Evolutionary conservation across 2,113 vertebrate genomes (phyloP), one percentile per base, ranked within the genome.

Genomic region (Oceanodroma tethys): DNA sequence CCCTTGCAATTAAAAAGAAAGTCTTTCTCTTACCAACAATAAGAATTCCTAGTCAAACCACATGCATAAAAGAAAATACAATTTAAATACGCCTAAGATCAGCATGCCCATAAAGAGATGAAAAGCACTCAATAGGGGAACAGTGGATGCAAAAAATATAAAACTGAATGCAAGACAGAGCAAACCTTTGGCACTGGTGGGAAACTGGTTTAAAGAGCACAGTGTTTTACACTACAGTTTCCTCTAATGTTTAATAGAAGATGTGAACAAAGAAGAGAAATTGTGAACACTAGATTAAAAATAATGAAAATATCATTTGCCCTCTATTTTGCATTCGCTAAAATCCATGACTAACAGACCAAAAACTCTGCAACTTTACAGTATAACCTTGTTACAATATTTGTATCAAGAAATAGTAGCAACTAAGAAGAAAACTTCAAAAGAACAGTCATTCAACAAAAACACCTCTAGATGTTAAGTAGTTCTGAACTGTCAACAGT

Each of bases 161-260:
- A 82, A 93, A 93, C 52, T 18, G 26, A 84, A 75, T 38, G 36
- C 0, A 3, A 91, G 53, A 85, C n/a, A 89, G 17, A 84, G 52
- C 26, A 87, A 94, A 91, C 30, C 70, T 85, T 82, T 53, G 48
- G 52, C 56, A 52, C 60, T 93, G 27, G 91, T 87, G 92, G 92
- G 91, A 92, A 97, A 93, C 68, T 59, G 88, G 27, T 94, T 97
- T 96, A 95, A 96, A 92, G 58, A 97, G 45, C 73, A 71, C 21
- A 43, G 0, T 23, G 55, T 87, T 87, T 95, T 75, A 86, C 29
- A 38, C 56, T 30, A 36, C 27, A n/a, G 53, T 36, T 75, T 96
- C 75, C 86, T 63, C 78, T 91, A 66, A 91, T 47, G 56, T 72
- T 97, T 80, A 95, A 85, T 83, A 91, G 91, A 87, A 95, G n/a